phyloP scores from a whole-genome alignment of 2,888 invertebrate species.

The Steromphala cineraria region DNA sequence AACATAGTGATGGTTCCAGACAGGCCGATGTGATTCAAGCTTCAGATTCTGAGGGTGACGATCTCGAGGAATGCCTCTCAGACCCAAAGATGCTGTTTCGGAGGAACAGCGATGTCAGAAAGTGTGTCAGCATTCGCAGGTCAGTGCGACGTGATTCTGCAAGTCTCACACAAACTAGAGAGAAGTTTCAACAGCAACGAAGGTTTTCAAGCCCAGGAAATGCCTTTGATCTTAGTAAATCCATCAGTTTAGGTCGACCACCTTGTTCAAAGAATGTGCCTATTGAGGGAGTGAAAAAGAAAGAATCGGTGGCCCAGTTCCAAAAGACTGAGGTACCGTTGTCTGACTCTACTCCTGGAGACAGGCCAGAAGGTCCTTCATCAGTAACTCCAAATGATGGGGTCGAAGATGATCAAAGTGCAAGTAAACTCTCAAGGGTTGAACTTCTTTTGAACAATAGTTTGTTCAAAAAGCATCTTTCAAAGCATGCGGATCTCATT shows the following conservation, averaged over 20 bases:
- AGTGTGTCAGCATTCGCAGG: neutral
- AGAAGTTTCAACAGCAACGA: neutral
- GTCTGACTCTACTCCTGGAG: neutral
- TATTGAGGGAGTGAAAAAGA: too few species aligned
- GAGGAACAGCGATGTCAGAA: neutral
- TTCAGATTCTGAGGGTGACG: neutral
- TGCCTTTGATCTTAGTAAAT: neutral
- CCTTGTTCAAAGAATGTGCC: too few species aligned
- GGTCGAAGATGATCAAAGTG: constrained; percentile 31
- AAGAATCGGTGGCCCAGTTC: too few species aligned
- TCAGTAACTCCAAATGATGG: neutral
- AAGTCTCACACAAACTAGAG: neutral
- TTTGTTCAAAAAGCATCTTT: constrained; percentile 58
- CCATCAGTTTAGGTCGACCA: neutral
- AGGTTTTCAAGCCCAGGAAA: neutral
- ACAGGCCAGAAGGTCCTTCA: neutral
- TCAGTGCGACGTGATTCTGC: neutral
- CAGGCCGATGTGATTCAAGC: neutral
- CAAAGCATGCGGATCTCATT: constrained; percentile 49
- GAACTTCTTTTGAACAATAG: constrained; percentile 55
- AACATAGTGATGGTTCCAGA: neutral
- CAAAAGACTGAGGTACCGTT: too few species aligned
- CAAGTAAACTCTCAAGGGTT: constrained; percentile 41
- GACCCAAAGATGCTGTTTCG: neutral
- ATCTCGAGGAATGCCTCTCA: neutral